phyloP scores from a whole-genome alignment of 92 coral and sea anemone genomes.

The Umimayanthus kanabou region DNA sequence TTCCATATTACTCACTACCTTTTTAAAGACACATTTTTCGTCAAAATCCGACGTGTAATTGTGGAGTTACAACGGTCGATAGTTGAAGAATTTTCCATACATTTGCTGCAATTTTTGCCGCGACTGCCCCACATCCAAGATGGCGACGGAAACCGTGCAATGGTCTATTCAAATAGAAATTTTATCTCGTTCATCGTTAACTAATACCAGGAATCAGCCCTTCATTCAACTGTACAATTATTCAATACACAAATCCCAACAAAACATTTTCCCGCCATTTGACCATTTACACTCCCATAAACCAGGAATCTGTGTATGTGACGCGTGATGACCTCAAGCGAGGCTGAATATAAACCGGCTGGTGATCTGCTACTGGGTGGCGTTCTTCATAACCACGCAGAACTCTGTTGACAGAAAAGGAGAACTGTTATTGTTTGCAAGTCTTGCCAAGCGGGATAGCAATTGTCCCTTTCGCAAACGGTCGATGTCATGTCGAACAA shows the following conservation, averaged over 20 bases:
- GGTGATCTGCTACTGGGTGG: not conserved
- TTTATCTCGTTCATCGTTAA: not conserved
- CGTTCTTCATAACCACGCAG: constrained; percentile 18
- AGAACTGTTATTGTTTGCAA: not conserved
- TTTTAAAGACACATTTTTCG: too few relatives aligned
- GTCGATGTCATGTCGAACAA: too few relatives aligned
- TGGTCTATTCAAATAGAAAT: too few relatives aligned
- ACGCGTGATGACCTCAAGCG: not conserved
- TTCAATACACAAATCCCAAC: not conserved
- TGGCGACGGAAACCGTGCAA: too few relatives aligned
- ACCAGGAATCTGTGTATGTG: not conserved
- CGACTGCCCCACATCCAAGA: too few relatives aligned
- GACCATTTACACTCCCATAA: not conserved
- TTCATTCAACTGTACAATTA: not conserved
- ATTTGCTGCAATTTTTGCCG: too few relatives aligned
- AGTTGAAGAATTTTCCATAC: not conserved
- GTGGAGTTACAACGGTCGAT: too few relatives aligned
- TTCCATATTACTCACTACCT: too few relatives aligned
- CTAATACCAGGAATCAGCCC: not conserved
- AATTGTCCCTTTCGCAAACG: too few relatives aligned
- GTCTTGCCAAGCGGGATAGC: too few relatives aligned
- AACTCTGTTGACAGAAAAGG: constrained; percentile 9
- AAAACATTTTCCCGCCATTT: not conserved
- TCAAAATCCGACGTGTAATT: too few relatives aligned
- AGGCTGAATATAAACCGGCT: too few relatives aligned